Base-by-base conservation (phyloP, 2,797 vertebrate species). In the Loris lydekkerianus region DNA sequence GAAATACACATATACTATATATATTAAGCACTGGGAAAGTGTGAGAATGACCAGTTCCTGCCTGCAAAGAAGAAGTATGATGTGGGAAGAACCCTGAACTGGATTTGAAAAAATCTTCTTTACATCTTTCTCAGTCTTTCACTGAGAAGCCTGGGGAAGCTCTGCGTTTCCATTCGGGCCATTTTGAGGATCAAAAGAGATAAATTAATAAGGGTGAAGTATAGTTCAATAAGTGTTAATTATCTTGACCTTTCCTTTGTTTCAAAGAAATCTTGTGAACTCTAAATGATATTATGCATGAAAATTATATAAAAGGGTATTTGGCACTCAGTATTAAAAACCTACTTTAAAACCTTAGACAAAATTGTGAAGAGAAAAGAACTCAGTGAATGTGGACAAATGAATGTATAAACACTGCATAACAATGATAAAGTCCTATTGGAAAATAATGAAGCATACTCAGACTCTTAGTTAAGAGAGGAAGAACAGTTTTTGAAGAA, bases 191-290 rank as follows among this genome's bases (percentile, higher is more conserved):
- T 49, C 69, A 86, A 96, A 89, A 40, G 15, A 81, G 34, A 65
- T 86, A 53, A 82, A 93, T 84, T 75, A 76, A n/a, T 23, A 91
- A 93, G 61, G 67, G 67, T 29, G 40, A 92, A 77, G 10, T 43
- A 53, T 34, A 67, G n/a, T 40, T 40, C 34, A 72, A 72, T 84
- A 80, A 84, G 53, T 73, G 78, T 78, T 77, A 93, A 89, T 89
- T 86, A 69, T 20, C 17, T 85, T 72, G 69, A 67, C 56, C 7
- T 92, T 94, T 94, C 60, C 65, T n/a, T 78, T 17, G 46, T 56
- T 89, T 77, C 29, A 43, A 27, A 61, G 10, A 31, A 91, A 7
- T 37, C 1, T 20, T 34, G 9, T 58, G 56, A 61, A 95, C 18
- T 46, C 18, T 73, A 49, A 91, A 60, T 76, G 31, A 46, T 25